Conservation (phyloP, 2,888 invertebrate genomes). For the Cetonia aurata region DNA sequence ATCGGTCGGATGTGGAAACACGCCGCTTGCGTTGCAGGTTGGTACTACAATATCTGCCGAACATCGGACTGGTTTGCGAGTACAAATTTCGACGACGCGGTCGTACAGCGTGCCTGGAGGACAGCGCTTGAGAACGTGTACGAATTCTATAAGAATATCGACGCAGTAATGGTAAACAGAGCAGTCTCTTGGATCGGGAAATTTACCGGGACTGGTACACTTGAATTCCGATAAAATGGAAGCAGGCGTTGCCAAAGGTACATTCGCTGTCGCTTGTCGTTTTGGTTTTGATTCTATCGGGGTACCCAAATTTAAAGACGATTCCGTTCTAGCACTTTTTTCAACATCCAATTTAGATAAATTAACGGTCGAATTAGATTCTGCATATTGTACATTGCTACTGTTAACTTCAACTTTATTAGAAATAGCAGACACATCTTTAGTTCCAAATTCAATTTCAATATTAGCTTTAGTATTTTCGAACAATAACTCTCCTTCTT, state of each 20-base stretch:
- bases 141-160: constrained; percentile 46
- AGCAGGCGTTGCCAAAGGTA: not conserved
- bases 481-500: no score
- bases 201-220: constrained; percentile 56
- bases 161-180: constrained; percentile 57
- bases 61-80: constrained; percentile 58
- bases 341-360: not conserved
- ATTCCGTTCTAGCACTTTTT: not conserved
- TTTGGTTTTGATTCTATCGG: not conserved
- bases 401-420: not conserved
- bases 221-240: constrained; percentile 46
- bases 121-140: constrained; percentile 55
- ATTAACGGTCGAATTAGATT: not conserved
- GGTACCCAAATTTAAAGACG: not conserved
- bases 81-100: constrained; percentile 54
- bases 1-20: constrained; percentile 67
- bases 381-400: not conserved
- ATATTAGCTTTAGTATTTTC: no score
- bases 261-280: not conserved
- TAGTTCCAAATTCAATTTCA: not conserved
- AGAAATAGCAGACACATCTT: not conserved
- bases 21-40: constrained; percentile 64
- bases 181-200: constrained; percentile 57
- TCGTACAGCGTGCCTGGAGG: constrained; percentile 56
- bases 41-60: constrained; percentile 53